A percentile compares a stretch with the other conserved stretches of the same genome.
Conservation (phyloP, 2,888 invertebrate species). For the Ecliptopera silaceata region DNA sequence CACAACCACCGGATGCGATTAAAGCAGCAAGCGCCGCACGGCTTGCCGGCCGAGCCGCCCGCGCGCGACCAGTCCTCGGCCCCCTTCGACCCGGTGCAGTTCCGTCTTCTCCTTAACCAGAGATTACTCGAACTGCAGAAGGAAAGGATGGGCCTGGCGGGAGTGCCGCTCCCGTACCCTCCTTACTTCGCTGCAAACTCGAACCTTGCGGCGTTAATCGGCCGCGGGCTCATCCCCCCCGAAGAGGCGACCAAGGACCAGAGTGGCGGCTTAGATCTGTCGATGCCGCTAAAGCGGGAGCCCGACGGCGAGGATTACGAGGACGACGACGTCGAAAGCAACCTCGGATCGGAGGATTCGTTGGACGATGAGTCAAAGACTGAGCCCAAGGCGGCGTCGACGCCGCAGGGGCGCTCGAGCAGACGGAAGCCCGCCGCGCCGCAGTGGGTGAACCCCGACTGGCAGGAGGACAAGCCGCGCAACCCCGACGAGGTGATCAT, state of each 20-base stretch:
- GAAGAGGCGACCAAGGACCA: constrained; percentile 87
- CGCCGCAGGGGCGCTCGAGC: constrained; percentile 80
- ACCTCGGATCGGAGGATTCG: constrained; percentile 87
- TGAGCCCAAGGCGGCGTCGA: constrained; percentile 81
- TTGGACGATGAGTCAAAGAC: constrained; percentile 83
- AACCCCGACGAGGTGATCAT: constrained; percentile 92
- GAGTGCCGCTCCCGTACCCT: constrained; percentile 89
- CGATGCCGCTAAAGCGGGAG: constrained; percentile 92
- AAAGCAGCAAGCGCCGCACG: constrained; percentile 94
- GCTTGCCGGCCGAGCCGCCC: constrained; percentile 88
- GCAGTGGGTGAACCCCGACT: constrained; percentile 98
- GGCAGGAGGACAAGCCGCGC: constrained; percentile 88
- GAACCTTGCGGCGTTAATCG: constrained; percentile 89
- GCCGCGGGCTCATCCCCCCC: constrained; percentile 85
- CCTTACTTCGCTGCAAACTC: constrained; percentile 91
- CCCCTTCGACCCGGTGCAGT: constrained; percentile 96
- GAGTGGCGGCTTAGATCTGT: constrained; percentile 93
- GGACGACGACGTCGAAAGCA: constrained; percentile 90
- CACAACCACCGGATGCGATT: constrained; percentile 99
- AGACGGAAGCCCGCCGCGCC: constrained; percentile 97
- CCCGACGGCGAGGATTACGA: constrained; percentile 91
- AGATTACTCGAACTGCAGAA: constrained; percentile 93
- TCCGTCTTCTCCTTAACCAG: constrained; percentile 94
- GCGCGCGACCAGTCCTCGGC: constrained; percentile 88
- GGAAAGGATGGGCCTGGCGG: constrained; percentile 90